Evolutionary conservation across 1,140 invertebrate species (phyloP), one percentile per base, ranked within the genome.

Genomic region (Drosophila pandora): DNA sequence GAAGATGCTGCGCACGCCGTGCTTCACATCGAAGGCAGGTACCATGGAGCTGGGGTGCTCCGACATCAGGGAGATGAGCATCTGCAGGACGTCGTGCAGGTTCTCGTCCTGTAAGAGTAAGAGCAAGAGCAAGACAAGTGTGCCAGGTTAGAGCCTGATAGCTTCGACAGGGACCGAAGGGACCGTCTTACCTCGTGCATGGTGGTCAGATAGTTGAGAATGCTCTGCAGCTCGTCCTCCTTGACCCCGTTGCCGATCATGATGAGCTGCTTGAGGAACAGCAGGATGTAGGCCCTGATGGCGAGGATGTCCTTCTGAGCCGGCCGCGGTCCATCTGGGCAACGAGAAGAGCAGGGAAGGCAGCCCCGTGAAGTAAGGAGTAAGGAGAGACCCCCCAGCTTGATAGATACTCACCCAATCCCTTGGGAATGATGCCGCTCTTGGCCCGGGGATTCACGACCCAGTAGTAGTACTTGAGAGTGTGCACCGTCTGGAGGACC

Each of bases 391-490:
- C 7, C 30, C 30, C 7, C 2, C 7, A 32, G 30, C 3, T 28
- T 3, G 30, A 12, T 43, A 1, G 21, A 17, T 21, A 85, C 95
- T 94, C 92, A 99, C 98, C 97, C 60, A 97, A 92, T 90, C 97
- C 98, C 92, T 99, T 99, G 3, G 98, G 97, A 37, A 95, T 96
- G 79, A 99, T 98, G 32, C 97, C 98, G 92, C 97, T 99, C 91
- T 98, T 98, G 37, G 97, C 94, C 75, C 96, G 94, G 1, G 98
- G 98, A 94, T 98, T 99, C 2, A 97, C 96, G 12, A 99, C 97
- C 98, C 98, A 99, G 92, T 99, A 99, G 92, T 99, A 99, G 91
- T 98, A 99, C 93, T 99, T 99, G 30, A 99, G 93, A 0, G 99
- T 98, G 91, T 99, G 98, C 70, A 99, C 97, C 0, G 98, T 99